Percentiles rank a stretch among this genome's conserved stretches.
Evolutionary conservation across 2,113 vertebrate species (phyloP).

Genomic region (Trachemys scripta): DNA sequence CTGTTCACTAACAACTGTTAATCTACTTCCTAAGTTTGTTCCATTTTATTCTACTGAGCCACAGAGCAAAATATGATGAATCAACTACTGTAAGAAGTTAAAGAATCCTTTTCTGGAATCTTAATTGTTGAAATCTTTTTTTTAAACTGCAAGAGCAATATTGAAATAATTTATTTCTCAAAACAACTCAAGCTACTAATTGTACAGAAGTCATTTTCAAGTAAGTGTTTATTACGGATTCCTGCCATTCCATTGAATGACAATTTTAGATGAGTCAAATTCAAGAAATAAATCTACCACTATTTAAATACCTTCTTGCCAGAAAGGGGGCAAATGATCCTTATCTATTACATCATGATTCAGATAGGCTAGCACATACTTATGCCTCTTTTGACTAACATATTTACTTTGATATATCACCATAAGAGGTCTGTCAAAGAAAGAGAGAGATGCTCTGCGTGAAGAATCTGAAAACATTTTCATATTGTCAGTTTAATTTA

Average conservation of each 20-base stretch:
- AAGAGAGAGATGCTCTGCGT: not conserved
- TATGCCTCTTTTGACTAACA: not conserved
- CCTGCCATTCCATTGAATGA: not conserved
- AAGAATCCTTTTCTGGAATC: not conserved
- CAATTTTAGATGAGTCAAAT: not conserved
- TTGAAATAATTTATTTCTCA: not conserved
- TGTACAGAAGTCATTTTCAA: not conserved
- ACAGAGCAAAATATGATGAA: not conserved
- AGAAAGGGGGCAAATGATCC: not conserved
- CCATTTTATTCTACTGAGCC: not conserved
- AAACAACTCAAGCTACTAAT: not conserved
- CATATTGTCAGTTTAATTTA: not conserved
- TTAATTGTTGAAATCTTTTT: not conserved
- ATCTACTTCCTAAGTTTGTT: not conserved
- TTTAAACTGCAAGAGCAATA: not conserved
- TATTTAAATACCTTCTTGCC: not conserved
- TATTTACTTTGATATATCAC: not conserved
- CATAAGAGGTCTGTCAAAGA: constrained; percentile 49
- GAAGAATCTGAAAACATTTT: not conserved
- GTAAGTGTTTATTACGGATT: not conserved
- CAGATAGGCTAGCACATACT: not conserved
- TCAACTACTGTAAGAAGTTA: not conserved
- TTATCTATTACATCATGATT: not conserved
- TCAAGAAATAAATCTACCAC: not conserved
- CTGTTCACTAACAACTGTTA: not conserved